A percentile compares a stretch with the other conserved stretches of the same genome.
Conservation (phyloP, 1,140 invertebrate species). For the Cydia strobilella region DNA sequence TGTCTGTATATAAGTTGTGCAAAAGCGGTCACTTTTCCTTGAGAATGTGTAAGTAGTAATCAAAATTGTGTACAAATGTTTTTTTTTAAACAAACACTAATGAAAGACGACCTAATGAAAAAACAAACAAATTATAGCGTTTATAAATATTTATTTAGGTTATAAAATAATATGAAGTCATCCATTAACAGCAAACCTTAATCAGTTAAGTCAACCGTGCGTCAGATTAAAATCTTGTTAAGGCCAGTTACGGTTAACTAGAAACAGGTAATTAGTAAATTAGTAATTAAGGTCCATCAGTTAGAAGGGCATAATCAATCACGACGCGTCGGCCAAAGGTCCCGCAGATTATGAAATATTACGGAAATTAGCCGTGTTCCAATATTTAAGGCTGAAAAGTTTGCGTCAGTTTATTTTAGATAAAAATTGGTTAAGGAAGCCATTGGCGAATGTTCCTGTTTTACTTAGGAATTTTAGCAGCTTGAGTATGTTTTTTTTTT, state of each 20-base stretch:
- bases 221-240: conserved; percentile 19
- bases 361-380: not conserved
- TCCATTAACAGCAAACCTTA: not conserved
- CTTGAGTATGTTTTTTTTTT: no score
- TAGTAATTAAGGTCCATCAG: conserved; percentile 21
- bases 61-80: no score
- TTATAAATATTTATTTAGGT: not conserved
- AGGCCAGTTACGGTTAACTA: conserved; percentile 21
- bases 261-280: conserved; percentile 23
- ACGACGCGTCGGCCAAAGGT: conserved; percentile 5
- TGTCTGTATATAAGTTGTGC: no score
- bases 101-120: no score
- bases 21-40: no score
- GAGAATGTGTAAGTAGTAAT: no score
- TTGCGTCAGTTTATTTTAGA: not conserved
- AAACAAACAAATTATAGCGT: no score
- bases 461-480: no score
- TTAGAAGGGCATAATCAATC: conserved; percentile 26
- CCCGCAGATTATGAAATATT: conserved; percentile 24
- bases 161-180: not conserved
- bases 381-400: not conserved
- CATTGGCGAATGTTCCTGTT: no score
- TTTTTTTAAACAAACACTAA: no score
- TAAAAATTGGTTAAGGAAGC: not conserved
- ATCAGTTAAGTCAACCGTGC: not conserved